Evolutionary conservation across 1,140 invertebrate genomes (phyloP).

Genomic region (Philotrypesis tridentata): DNA sequence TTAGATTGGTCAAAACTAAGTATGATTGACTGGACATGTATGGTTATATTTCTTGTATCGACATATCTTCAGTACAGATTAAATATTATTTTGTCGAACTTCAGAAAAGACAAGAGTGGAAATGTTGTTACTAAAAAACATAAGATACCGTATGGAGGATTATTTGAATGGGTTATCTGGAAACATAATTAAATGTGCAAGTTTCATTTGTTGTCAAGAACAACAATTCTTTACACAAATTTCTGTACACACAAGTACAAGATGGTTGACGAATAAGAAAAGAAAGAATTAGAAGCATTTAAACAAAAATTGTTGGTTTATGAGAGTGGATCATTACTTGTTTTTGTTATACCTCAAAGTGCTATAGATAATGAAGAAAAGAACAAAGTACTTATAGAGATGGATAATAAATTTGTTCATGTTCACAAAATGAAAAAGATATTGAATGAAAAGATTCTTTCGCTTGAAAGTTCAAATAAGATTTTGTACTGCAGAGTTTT

Average conservation of each 20-base stretch:
- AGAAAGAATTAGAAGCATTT: constrained; percentile 75
- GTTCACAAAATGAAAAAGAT: constrained; percentile 59
- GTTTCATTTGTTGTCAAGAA: neutral
- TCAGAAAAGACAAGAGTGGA: constrained; percentile 80
- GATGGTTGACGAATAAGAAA: constrained; percentile 79
- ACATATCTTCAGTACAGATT: constrained; percentile 81
- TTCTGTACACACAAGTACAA: constrained; percentile 69
- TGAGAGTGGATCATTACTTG: constrained; percentile 50
- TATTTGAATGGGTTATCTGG: constrained; percentile 80
- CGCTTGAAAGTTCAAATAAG: constrained; percentile 67
- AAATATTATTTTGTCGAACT: constrained; percentile 82
- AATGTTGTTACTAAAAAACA: constrained; percentile 81
- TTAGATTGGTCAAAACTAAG: constrained; percentile 61
- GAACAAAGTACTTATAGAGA: constrained; percentile 48
- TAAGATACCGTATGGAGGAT: constrained; percentile 83
- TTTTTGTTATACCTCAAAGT: constrained; percentile 17
- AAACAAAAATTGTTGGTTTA: constrained; percentile 65
- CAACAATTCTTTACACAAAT: neutral
- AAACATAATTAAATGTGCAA: constrained; percentile 4
- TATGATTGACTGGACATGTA: constrained; percentile 70
- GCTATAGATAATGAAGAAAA: constrained; percentile 33
- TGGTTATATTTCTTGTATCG: constrained; percentile 78
- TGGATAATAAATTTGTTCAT: constrained; percentile 61
- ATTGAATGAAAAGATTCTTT: constrained; percentile 65
- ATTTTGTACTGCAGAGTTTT: constrained; percentile 68